Evolutionary conservation across 2,113 vertebrate species (phyloP).

Genomic region (Eclectus roratus): DNA sequence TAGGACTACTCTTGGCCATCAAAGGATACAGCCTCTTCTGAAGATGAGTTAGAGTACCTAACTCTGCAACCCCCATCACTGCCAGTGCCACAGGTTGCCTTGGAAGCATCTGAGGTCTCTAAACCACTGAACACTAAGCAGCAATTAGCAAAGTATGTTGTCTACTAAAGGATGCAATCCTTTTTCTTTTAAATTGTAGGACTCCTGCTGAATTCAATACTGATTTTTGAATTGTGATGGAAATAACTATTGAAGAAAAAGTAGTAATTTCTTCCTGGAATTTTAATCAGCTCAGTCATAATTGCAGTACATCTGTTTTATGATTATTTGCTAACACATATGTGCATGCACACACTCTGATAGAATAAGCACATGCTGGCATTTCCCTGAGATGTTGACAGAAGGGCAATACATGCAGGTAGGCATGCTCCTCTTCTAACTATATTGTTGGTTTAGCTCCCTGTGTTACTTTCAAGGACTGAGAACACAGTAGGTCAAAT

Average conservation of each 20-base stretch:
- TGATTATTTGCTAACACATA: slow-evolving; percentile 39
- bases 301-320: slow-evolving; percentile 20
- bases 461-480: neutral
- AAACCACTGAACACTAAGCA: neutral
- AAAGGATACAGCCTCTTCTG: neutral
- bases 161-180: neutral
- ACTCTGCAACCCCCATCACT: neutral
- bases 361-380: neutral
- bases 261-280: neutral
- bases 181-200: neutral
- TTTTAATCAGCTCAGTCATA: slow-evolving; percentile 33
- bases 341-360: neutral
- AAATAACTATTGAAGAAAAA: neutral
- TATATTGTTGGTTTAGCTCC: neutral
- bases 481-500: neutral
- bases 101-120: accelerated
- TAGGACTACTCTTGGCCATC: neutral
- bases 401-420: neutral
- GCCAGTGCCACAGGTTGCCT: neutral
- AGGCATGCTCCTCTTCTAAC: neutral
- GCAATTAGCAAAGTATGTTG: neutral
- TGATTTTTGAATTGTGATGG: neutral
- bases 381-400: neutral
- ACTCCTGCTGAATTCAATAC: neutral
- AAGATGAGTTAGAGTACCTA: neutral